Evolutionary conservation across 2,888 invertebrate genomes (phyloP).

Genomic region (Hypena proboscidalis): DNA sequence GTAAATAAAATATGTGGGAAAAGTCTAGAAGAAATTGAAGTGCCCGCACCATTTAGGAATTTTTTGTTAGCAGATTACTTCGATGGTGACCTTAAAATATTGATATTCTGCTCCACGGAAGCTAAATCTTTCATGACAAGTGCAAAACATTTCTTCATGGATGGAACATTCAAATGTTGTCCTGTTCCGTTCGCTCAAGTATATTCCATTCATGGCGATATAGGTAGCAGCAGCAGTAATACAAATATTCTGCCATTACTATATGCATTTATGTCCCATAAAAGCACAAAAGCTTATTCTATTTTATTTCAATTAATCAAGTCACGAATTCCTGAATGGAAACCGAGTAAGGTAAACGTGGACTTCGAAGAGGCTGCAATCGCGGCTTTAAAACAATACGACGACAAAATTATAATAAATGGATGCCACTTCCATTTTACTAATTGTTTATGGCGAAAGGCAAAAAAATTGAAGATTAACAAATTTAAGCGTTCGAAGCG

Average conservation of each 20-base stretch:
- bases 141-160: neutral
- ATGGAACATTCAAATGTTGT: neutral
- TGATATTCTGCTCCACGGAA: neutral
- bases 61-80: neutral
- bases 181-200: neutral
- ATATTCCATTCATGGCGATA: neutral
- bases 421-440: slow-evolving; percentile 9
- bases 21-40: neutral
- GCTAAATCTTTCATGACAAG: neutral
- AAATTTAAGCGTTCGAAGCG: slow-evolving; percentile 1
- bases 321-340: neutral
- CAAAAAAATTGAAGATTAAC: slow-evolving; percentile 3
- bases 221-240: slow-evolving; percentile 3
- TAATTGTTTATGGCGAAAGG: slow-evolving; percentile 8
- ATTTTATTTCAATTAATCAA: neutral
- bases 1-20: neutral
- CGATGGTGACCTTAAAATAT: neutral
- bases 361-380: neutral
- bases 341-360: neutral
- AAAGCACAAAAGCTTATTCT: slow-evolving; percentile 2
- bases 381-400: neutral
- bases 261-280: slow-evolving; percentile 5
- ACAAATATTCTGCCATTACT: slow-evolving; percentile 6
- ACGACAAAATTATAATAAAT: slow-evolving; percentile 7
- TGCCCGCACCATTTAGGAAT: no score